phyloP scores from a whole-genome alignment of 2,113 vertebrate species.

The Elephantulus edwardii region DNA sequence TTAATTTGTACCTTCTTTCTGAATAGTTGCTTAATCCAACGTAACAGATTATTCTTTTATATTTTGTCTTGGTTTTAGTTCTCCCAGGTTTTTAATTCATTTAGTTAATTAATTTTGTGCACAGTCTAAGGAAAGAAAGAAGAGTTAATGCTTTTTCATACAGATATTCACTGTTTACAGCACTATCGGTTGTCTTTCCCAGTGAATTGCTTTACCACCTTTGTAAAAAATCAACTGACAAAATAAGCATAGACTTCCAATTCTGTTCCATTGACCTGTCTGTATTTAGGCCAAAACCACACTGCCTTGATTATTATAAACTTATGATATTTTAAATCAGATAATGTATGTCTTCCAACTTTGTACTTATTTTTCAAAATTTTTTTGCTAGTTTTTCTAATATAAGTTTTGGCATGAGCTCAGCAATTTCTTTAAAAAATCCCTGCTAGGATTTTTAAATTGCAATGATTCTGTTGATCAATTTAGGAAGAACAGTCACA shows the following conservation, averaged over 20 bases:
- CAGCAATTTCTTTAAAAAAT: background rate
- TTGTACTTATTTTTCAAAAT: background rate
- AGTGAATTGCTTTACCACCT: background rate
- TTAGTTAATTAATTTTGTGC: conserved; percentile 1
- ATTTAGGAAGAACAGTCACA: background rate
- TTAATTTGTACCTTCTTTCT: background rate
- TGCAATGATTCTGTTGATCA: background rate
- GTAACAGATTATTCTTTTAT: background rate
- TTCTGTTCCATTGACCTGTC: background rate
- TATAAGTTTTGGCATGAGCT: background rate
- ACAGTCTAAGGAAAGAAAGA: conserved; percentile 28
- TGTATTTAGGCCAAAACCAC: background rate
- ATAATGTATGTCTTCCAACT: background rate
- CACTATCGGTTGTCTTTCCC: background rate
- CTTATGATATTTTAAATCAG: background rate
- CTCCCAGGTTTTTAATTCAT: background rate
- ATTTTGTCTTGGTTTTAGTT: background rate
- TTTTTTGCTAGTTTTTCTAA: background rate
- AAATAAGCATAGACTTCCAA: background rate
- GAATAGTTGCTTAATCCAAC: conserved; percentile 16
- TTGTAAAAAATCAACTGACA: background rate
- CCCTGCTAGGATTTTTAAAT: background rate
- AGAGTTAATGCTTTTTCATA: background rate
- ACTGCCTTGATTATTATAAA: background rate
- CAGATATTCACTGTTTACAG: background rate